Evolutionary conservation across 2,888 invertebrate genomes (phyloP).

Genomic region (Mimas tiliae): DNA sequence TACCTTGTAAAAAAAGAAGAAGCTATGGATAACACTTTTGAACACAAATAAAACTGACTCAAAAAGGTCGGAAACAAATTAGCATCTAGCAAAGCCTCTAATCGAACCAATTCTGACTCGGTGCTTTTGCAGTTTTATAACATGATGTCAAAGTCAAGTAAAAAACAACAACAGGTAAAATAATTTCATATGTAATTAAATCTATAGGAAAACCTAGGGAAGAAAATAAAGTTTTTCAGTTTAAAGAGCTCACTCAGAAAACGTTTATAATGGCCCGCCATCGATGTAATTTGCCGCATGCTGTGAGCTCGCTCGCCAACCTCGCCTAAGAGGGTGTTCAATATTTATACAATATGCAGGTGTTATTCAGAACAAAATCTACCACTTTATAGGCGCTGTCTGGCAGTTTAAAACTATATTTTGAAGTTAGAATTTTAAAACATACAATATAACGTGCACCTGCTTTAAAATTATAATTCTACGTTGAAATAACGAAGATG

Average conservation of each 20-base stretch:
- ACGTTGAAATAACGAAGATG: neutral
- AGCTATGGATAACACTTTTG: no score
- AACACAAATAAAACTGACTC: no score
- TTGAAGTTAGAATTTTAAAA: neutral
- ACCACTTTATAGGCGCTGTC: constrained; percentile 1
- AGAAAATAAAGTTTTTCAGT: neutral
- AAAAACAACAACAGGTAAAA: neutral
- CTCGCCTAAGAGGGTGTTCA: neutral
- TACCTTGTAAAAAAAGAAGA: no score
- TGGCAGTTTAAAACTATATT: neutral
- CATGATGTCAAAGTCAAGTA: neutral
- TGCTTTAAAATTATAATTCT: neutral
- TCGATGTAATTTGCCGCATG: constrained; percentile 24
- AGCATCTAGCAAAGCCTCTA: no score
- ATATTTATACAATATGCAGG: constrained; percentile 7
- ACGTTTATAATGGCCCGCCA: neutral
- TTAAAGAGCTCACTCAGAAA: neutral
- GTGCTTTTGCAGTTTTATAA: no score
- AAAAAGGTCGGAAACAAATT: no score
- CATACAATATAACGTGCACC: neutral
- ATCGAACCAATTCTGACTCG: no score
- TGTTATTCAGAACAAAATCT: neutral
- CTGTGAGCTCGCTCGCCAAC: neutral
- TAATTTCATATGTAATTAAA: neutral
- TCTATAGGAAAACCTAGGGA: neutral